phyloP scores from a whole-genome alignment of 2,888 invertebrate genomes.

The Acleris laterana region DNA sequence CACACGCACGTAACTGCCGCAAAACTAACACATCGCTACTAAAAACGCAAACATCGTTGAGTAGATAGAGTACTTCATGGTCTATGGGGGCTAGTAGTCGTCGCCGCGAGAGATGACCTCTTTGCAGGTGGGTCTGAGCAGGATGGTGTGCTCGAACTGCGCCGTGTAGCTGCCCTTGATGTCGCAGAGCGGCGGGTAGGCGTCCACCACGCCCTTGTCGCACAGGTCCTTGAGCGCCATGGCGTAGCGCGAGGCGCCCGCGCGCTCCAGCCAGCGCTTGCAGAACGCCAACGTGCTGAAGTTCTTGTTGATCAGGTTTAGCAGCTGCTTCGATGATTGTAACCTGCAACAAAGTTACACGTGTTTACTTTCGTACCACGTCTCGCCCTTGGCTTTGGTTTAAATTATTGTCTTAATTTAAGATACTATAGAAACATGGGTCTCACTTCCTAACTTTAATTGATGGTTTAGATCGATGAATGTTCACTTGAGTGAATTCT shows the following conservation, averaged over 20 bases:
- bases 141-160: slow-evolving; percentile 99
- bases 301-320: slow-evolving; percentile 97
- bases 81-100: slow-evolving; percentile 89
- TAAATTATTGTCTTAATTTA: no score
- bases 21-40: no score
- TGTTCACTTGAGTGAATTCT: no score
- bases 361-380: not conserved
- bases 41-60: not conserved
- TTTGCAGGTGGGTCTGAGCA: slow-evolving; percentile 98
- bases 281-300: slow-evolving; percentile 99
- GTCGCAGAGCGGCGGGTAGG: slow-evolving; percentile 99
- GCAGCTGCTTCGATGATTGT: slow-evolving; percentile 95
- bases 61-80: slow-evolving; percentile 4
- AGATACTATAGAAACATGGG: no score
- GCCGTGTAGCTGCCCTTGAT: slow-evolving; percentile 99
- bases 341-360: slow-evolving; percentile 82
- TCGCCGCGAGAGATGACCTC: slow-evolving; percentile 98
- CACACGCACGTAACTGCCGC: no score
- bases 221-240: slow-evolving; percentile 99
- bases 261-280: slow-evolving; percentile 98
- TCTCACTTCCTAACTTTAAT: no score
- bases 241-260: slow-evolving; percentile 98
- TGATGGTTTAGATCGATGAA: no score
- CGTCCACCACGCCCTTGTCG: slow-evolving; percentile 98
- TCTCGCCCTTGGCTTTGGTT: not conserved